Conservation (phyloP, 2,888 invertebrate species). For the Acleris sparsana region DNA sequence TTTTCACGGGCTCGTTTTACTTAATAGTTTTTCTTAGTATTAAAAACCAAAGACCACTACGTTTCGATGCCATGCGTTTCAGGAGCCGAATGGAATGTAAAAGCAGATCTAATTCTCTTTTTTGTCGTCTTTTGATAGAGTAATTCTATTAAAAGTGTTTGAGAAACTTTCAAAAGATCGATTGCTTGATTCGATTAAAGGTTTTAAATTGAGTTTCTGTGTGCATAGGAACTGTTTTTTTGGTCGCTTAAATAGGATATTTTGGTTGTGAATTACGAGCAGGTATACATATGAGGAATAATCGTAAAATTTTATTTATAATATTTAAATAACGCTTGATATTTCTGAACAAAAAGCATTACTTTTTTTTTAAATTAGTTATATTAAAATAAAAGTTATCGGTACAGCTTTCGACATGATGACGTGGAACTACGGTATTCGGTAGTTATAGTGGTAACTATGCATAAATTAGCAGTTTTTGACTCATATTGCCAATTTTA, state of each 20-base stretch:
- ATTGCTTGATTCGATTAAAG: conserved; percentile 33
- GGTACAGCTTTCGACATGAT: too few species aligned
- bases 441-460: too few species aligned
- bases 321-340: too few species aligned
- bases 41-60: conserved; percentile 8
- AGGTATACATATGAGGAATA: too few species aligned
- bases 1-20: too few species aligned
- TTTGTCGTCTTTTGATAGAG: conserved; percentile 24
- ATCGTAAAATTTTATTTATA: too few species aligned
- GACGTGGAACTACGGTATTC: too few species aligned
- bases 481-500: too few species aligned
- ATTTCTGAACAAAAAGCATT: too few species aligned
- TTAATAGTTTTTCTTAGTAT: not conserved
- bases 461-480: too few species aligned
- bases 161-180: conserved; percentile 27
- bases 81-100: conserved; percentile 17
- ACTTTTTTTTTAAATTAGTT: too few species aligned
- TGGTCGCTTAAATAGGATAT: not conserved
- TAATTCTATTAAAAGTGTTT: conserved; percentile 35
- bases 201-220: conserved; percentile 23
- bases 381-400: too few species aligned
- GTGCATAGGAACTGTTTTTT: conserved; percentile 17
- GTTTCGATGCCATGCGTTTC: conserved; percentile 4
- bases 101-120: conserved; percentile 32
- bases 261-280: not conserved